phyloP scores from a whole-genome alignment of 2,113 vertebrate genomes.

The rat (Rattus norvegicus) region DNA sequence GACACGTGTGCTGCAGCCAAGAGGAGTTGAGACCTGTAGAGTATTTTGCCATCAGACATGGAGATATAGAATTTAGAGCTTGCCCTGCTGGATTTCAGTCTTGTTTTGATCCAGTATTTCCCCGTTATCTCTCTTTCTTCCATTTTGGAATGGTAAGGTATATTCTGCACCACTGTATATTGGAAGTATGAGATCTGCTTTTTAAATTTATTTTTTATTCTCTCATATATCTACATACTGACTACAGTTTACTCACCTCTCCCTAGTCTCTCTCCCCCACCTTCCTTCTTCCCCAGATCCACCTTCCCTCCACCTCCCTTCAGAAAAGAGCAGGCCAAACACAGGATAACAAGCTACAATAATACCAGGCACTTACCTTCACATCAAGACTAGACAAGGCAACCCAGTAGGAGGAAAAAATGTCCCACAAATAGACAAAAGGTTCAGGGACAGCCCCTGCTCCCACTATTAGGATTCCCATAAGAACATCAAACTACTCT shows the following conservation, averaged over 20 bases:
- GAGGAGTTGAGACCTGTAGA: neutral
- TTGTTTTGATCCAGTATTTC: neutral
- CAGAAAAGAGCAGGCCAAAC: neutral
- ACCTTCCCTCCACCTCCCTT: neutral
- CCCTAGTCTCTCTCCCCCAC: too few relatives aligned
- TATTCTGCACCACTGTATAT: neutral
- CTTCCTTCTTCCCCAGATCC: too few relatives aligned
- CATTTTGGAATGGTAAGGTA: neutral
- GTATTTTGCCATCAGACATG: neutral
- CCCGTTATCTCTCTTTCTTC: neutral
- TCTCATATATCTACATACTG: neutral
- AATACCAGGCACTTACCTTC: too few relatives aligned
- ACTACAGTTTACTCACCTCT: neutral
- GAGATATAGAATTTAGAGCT: neutral
- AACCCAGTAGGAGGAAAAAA: too few relatives aligned
- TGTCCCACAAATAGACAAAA: too few relatives aligned
- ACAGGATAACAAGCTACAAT: neutral
- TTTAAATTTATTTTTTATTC: neutral
- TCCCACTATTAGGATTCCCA: neutral
- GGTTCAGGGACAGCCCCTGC: too few relatives aligned
- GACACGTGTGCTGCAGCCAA: neutral
- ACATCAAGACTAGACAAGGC: too few relatives aligned
- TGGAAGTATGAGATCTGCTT: neutral
- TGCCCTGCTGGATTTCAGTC: neutral
- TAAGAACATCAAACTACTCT: neutral